Evolutionary conservation across 2,797 vertebrate species (phyloP).

Genomic region (Pipistrellus nathusii): DNA sequence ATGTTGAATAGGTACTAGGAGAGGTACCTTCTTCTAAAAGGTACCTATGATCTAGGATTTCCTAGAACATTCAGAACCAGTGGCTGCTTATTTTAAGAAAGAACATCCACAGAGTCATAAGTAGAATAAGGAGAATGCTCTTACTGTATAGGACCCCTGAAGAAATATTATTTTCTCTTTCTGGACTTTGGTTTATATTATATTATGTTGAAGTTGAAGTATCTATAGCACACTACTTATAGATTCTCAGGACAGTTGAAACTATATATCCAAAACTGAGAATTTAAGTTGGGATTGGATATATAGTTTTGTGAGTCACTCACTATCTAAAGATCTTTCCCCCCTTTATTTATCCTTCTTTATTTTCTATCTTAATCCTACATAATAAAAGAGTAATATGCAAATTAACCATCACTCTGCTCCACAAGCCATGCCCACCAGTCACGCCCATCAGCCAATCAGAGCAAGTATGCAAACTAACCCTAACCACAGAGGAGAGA

Average conservation of each 20-base stretch:
- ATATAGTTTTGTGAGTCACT: not conserved
- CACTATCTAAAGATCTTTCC: constrained; percentile 14
- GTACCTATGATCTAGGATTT: not conserved
- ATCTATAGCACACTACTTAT: not conserved
- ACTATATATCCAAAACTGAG: not conserved
- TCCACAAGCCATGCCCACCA: no score
- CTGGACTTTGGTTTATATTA: constrained; percentile 20
- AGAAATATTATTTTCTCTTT: not conserved
- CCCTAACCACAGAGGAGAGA: no score
- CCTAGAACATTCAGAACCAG: not conserved
- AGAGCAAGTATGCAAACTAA: no score
- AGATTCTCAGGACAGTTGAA: not conserved
- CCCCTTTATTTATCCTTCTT: not conserved
- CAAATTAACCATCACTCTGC: no score
- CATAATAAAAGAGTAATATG: no score
- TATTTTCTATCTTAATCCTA: not conserved
- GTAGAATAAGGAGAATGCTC: not conserved
- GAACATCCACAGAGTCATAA: not conserved
- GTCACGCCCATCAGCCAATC: no score
- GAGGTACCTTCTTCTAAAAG: not conserved
- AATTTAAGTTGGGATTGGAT: not conserved
- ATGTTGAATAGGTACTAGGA: not conserved
- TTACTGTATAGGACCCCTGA: not conserved
- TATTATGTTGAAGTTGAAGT: not conserved
- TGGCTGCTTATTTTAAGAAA: not conserved